These are phyloP conservation scores for Danio jaintianensis DNA, from an alignment of 2,797 vertebrate species.

Conservation along the genomic window DNA sequence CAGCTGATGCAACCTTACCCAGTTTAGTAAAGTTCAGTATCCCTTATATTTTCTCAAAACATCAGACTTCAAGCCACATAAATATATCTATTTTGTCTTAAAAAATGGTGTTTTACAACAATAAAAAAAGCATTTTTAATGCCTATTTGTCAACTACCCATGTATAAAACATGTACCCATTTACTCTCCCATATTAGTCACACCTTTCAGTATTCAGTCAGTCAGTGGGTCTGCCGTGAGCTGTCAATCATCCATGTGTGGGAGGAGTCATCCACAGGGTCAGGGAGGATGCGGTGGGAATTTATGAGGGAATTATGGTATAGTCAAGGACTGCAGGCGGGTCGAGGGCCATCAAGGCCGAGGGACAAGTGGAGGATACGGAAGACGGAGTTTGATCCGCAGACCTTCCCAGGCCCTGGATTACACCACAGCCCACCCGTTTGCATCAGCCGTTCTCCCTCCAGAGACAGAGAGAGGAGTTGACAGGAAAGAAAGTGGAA, in stretches of 20 bases:
- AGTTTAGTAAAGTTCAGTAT: too few relatives aligned
- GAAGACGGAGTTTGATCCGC: slow-evolving; percentile 33
- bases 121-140: too few relatives aligned
- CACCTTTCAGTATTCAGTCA: too few relatives aligned
- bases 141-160: too few relatives aligned
- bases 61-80: too few relatives aligned
- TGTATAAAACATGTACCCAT: neutral
- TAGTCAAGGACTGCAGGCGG: slow-evolving; percentile 33
- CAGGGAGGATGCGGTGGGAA: slow-evolving; percentile 39
- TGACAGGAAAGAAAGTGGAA: slow-evolving; percentile 33
- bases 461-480: slow-evolving; percentile 31
- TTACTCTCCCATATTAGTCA: too few relatives aligned
- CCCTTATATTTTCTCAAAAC: too few relatives aligned
- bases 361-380: slow-evolving; percentile 19
- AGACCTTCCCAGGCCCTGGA: slow-evolving; percentile 48
- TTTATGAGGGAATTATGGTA: slow-evolving; percentile 56
- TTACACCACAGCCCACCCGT: slow-evolving; percentile 45
- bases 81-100: too few relatives aligned
- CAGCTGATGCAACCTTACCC: too few relatives aligned
- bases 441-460: slow-evolving; percentile 51
- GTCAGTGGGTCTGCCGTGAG: slow-evolving; percentile 5
- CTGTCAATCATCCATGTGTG: slow-evolving; percentile 19
- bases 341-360: slow-evolving; percentile 40
- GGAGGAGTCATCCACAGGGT: slow-evolving; percentile 46
- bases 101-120: too few relatives aligned